Conservation (phyloP, 2,113 vertebrate genomes). For the Coptodon rendalli region DNA sequence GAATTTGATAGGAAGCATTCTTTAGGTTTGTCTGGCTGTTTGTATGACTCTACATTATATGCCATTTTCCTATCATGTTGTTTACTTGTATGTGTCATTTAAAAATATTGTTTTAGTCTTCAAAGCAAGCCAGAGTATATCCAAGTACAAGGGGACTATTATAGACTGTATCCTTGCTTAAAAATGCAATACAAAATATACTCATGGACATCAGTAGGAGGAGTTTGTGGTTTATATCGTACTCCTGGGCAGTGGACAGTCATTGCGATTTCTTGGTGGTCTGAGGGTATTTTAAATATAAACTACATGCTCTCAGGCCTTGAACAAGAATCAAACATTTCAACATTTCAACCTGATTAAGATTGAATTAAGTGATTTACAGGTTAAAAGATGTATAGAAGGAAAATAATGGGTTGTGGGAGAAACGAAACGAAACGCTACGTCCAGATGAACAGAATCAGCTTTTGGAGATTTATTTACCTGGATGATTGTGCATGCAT, state of each 20-base stretch:
- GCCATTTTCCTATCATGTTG: background rate
- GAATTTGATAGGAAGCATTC: background rate
- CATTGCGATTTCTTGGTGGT: background rate
- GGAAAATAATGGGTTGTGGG: background rate
- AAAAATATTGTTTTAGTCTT: background rate
- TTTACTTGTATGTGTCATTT: background rate
- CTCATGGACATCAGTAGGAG: background rate
- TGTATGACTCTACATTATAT: background rate
- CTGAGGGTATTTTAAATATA: background rate
- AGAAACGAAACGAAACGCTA: background rate
- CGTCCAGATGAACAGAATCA: background rate
- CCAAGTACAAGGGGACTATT: background rate
- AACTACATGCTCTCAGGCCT: fast-evolving
- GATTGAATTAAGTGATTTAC: fast-evolving
- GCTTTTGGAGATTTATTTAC: background rate
- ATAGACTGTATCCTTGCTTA: background rate
- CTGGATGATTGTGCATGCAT: background rate
- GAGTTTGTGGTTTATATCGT: background rate
- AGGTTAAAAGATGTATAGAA: background rate
- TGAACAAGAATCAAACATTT: background rate
- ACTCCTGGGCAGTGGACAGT: background rate
- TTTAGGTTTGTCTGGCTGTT: background rate
- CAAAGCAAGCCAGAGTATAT: background rate
- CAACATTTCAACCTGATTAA: background rate
- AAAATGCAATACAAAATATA: background rate